These are phyloP conservation scores for Leptopilina myrica DNA, from an alignment of 2,888 invertebrate genomes.

Conservation along the genomic window DNA sequence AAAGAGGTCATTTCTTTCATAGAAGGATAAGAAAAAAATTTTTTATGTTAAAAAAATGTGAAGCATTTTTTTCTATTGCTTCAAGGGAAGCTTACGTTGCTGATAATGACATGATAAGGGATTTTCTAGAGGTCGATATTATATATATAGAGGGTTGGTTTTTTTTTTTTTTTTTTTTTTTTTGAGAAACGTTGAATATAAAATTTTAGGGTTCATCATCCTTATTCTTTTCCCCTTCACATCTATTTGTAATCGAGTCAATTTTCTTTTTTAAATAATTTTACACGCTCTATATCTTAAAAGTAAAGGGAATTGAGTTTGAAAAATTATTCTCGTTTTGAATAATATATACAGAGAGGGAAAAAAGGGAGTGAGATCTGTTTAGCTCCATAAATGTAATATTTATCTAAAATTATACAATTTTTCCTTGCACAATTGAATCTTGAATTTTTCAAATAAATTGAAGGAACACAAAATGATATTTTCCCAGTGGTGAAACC, in stretches of 20 bases:
- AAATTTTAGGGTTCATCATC: neutral
- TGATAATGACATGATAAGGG: constrained; percentile 25
- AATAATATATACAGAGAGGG: neutral
- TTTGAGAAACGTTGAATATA: neutral
- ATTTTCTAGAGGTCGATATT: neutral
- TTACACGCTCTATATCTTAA: neutral
- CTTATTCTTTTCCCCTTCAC: neutral
- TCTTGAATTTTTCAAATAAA: constrained; percentile 15
- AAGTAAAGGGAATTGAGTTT: neutral
- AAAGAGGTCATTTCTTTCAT: no score
- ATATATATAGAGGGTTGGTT: neutral
- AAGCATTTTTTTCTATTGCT: neutral
- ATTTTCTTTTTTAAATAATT: neutral
- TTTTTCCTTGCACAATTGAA: constrained; percentile 9
- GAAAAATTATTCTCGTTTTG: constrained; percentile 1
- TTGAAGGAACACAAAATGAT: constrained; percentile 5
- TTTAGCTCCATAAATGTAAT: neutral
- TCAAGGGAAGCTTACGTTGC: neutral
- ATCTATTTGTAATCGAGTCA: neutral
- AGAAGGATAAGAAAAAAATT: neutral
- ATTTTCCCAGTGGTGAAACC: neutral
- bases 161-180: neutral
- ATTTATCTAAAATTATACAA: constrained; percentile 12
- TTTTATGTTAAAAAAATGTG: neutral
- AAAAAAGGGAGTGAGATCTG: neutral